phyloP scores from a whole-genome alignment of 1,140 invertebrate species.

The Oreohelix idahoensis region DNA sequence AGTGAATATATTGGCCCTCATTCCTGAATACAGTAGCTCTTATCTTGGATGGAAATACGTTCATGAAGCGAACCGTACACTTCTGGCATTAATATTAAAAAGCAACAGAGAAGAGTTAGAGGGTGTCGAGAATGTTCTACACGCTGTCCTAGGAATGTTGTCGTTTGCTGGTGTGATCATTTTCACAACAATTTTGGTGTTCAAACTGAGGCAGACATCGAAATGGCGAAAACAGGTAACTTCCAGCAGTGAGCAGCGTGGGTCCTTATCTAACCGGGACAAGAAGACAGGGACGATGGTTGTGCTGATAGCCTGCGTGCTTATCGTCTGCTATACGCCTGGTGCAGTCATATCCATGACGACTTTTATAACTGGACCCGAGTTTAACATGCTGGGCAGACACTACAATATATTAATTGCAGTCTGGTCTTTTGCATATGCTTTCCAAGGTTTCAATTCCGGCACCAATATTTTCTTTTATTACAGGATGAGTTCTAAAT shows the following conservation, averaged over 20 bases:
- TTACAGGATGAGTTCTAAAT: slow-evolving; percentile 13
- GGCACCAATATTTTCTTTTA: neutral
- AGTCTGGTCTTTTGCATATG: neutral
- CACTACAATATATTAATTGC: slow-evolving; percentile 27
- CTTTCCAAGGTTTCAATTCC: neutral
- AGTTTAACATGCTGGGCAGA: neutral
- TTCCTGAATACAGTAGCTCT: neutral
- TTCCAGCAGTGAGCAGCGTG: neutral
- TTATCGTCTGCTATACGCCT: neutral
- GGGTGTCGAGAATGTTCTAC: neutral
- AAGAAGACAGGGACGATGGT: slow-evolving; percentile 16
- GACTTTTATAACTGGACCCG: neutral
- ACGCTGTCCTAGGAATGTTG: no score
- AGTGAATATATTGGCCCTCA: neutral
- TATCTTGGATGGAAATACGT: slow-evolving; percentile 9
- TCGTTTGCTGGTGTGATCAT: no score
- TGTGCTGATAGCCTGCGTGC: neutral
- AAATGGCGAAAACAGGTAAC: neutral
- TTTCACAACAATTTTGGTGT: no score
- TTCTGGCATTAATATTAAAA: neutral
- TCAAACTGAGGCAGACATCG: neutral
- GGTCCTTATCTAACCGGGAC: neutral
- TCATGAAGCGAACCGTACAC: neutral
- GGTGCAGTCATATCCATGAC: neutral
- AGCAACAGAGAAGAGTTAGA: neutral